Conservation (phyloP, 2,797 vertebrate genomes). For the Thamnophis elegans region DNA sequence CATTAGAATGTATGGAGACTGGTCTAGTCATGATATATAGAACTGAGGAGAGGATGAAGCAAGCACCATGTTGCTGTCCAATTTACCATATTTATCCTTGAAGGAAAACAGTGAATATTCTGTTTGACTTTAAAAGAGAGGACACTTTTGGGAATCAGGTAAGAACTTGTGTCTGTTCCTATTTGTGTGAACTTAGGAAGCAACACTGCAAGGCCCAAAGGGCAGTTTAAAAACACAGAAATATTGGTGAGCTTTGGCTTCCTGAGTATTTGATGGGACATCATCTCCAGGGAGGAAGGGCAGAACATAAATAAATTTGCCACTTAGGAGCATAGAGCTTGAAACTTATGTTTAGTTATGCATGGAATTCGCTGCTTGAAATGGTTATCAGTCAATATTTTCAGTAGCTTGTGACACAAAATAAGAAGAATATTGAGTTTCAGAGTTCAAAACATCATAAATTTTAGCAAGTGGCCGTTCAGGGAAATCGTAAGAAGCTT, state of each 20-base stretch:
- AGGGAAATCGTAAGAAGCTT: conserved; percentile 17
- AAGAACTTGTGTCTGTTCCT: neutral
- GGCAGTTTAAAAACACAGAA: neutral
- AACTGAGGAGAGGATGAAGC: neutral
- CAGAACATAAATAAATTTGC: neutral
- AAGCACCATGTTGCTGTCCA: neutral
- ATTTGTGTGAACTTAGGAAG: neutral
- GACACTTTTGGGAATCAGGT: neutral
- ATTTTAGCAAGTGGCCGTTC: neutral
- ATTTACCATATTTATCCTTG: neutral
- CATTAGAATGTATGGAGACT: neutral
- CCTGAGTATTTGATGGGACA: neutral
- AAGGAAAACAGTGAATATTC: neutral
- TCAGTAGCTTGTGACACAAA: neutral
- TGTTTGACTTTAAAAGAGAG: neutral
- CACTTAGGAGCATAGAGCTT: neutral
- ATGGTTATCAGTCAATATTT: neutral
- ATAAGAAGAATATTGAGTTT: neutral
- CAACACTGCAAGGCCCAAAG: neutral
- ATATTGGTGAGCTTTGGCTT: neutral
- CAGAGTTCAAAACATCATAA: neutral
- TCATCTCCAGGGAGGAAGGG: neutral
- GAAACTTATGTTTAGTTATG: neutral
- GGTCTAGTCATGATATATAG: too few relatives aligned
- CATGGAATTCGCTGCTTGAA: neutral